Conservation (phyloP, 2,888 invertebrate species). For the Eristalis arbustorum region DNA sequence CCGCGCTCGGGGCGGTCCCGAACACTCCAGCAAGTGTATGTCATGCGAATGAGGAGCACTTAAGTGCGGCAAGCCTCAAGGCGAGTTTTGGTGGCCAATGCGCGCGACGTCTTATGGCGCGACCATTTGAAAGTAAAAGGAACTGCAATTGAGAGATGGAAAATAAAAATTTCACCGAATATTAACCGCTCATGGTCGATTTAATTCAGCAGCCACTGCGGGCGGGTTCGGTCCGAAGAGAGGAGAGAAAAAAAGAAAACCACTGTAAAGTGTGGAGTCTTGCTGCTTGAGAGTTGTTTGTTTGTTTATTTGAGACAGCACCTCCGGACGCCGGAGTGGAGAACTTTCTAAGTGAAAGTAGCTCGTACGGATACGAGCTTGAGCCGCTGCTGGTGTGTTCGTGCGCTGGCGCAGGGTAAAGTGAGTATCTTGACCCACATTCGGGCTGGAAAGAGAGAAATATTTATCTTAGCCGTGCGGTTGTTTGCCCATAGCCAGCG, state of each 20-base stretch:
- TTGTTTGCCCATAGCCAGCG: slow-evolving; percentile 22
- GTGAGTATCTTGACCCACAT: slow-evolving; percentile 64
- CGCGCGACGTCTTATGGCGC: not conserved
- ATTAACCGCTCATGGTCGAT: slow-evolving; percentile 15
- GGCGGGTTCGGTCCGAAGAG: not conserved
- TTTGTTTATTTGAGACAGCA: slow-evolving; percentile 58
- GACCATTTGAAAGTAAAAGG: slow-evolving; percentile 62
- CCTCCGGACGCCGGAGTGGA: slow-evolving; percentile 48
- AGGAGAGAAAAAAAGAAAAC: slow-evolving; percentile 49
- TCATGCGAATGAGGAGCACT: slow-evolving; percentile 6
- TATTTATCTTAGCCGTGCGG: slow-evolving; percentile 11
- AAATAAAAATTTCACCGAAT: slow-evolving; percentile 55
- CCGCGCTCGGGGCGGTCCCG: not conserved
- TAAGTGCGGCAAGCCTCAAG: not conserved
- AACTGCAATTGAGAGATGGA: slow-evolving; percentile 51
- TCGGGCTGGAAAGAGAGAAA: slow-evolving; percentile 25
- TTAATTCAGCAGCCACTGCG: not conserved
- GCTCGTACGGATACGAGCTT: slow-evolving; percentile 40
- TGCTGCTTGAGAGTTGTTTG: slow-evolving; percentile 46
- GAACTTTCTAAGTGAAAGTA: slow-evolving; percentile 71
- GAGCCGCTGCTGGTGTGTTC: slow-evolving; percentile 16
- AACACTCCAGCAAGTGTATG: not conserved
- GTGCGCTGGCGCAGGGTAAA: slow-evolving; percentile 45
- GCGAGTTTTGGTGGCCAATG: slow-evolving; percentile 15
- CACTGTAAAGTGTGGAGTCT: slow-evolving; percentile 10